Base-by-base conservation (phyloP, 2,888 invertebrate genomes). In the Ganaspis brasiliensis region DNA sequence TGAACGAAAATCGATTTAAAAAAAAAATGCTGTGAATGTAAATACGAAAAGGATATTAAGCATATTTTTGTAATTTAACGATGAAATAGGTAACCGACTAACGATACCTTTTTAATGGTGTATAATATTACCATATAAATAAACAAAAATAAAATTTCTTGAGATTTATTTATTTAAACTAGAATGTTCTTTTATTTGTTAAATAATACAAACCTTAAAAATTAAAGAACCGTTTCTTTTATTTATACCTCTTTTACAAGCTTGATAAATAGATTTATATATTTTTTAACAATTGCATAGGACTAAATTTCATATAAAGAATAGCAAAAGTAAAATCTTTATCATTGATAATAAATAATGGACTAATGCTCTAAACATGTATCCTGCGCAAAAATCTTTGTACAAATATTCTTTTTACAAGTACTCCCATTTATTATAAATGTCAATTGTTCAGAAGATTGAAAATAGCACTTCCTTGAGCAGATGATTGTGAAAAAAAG, bases 61-160 rank as follows among this genome's bases (percentile, higher is more conserved):
- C 71, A 45, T 74, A 63, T 61, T 45, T 73, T 78, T 77, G 35
- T 76, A 79, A 84, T 79, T 79, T 75, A 79, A 79, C 76, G 74
- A 81, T 74, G 75, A 78, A 75, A 76, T 82, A 81, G 77, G 84
- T 80, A 80, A 82, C 81, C 76, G 73, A 88, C 81, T 80, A 83
- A 87, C 81, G 79, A 84, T 79, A 82, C 80, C 70, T 87, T 87
- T 85, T 85, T 84, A 86, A 84, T 85, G 84, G 86, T 87, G 86
- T 88, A 86, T 84, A 79, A 84, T 84, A 85, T 83, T 79, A 79
- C 81, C 82, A 82, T 83, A 83, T n/a, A 85, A 85, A 4, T 81
- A 83, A 88, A 67, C 21, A 26, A 24, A 67, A n/a, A 87, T 84
- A 87, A 87, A 87, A 71, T 37, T 81, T 80, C 70, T 80, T 74